Percentiles rank a stretch among this genome's conserved stretches.
These are phyloP conservation scores for Fulica atra DNA, from an alignment of 2,113 vertebrate species.

Conservation along the genomic window DNA sequence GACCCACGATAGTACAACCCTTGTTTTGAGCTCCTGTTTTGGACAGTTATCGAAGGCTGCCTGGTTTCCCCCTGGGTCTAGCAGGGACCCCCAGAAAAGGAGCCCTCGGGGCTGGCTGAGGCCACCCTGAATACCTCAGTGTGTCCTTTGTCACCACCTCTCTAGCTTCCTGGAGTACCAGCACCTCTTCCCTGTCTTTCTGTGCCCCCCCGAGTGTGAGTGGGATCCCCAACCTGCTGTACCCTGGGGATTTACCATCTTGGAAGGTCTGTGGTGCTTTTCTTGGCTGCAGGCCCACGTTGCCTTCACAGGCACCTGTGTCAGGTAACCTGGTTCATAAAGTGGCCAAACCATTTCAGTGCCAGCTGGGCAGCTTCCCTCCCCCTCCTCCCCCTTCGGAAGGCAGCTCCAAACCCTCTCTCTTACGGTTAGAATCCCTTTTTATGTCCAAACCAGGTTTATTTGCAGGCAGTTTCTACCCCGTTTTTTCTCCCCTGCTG, in stretches of 20 bases:
- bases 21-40: not conserved
- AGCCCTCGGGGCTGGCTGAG: not conserved
- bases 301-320: not conserved
- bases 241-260: not conserved
- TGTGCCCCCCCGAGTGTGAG: fast-evolving
- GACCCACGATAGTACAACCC: fast-evolving
- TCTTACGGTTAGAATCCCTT: not conserved
- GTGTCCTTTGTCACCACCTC: not conserved
- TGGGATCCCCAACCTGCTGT: not conserved
- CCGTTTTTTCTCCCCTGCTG: not conserved
- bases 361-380: not conserved
- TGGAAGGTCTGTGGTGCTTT: not conserved
- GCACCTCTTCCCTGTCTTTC: not conserved
- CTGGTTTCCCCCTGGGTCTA: not conserved
- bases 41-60: not conserved
- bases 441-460: not conserved
- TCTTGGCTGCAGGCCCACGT: not conserved
- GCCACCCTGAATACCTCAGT: not conserved
- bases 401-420: not conserved
- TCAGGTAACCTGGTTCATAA: slow-evolving; percentile 38
- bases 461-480: not conserved
- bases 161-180: not conserved
- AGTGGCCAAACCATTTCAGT: slow-evolving; percentile 25
- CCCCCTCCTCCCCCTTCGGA: not conserved
- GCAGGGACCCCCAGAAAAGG: not conserved